Conservation (phyloP, 2,113 vertebrate genomes). For the Neotragus pygmaeus region DNA sequence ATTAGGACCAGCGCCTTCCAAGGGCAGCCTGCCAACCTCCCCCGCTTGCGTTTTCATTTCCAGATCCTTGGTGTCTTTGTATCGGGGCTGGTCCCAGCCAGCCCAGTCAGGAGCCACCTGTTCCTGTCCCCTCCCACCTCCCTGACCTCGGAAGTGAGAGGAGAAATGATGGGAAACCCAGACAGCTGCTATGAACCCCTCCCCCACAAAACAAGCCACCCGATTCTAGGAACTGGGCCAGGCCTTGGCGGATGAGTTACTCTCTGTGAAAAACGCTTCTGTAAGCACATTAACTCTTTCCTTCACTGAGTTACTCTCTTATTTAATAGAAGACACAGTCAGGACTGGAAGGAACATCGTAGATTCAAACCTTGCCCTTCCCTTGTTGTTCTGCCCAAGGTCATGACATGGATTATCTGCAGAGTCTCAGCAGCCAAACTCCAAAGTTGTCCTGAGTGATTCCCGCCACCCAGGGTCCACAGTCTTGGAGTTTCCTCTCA, state of each 20-base stretch:
- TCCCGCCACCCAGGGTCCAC: background rate
- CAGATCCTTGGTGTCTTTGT: constrained; percentile 37
- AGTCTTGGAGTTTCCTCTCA: background rate
- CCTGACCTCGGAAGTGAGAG: constrained; percentile 46
- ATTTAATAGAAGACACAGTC: background rate
- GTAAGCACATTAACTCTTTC: constrained; percentile 45
- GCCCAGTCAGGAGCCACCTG: constrained; percentile 37
- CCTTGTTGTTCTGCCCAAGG: background rate
- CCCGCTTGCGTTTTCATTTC: background rate
- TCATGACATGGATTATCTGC: background rate
- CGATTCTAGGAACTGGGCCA: constrained; percentile 48
- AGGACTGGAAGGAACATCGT: background rate
- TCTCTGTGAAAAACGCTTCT: constrained; percentile 26
- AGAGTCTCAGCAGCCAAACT: background rate
- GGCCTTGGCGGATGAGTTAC: constrained; percentile 45
- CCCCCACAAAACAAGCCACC: background rate
- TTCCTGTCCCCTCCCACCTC: background rate
- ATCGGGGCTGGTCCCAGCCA: background rate
- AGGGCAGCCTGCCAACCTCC: constrained; percentile 4
- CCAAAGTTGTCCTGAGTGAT: background rate
- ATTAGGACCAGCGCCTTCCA: background rate
- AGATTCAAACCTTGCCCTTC: background rate
- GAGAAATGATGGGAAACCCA: background rate
- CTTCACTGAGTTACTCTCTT: background rate
- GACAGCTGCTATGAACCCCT: constrained; percentile 19